Conservation (phyloP, 2,113 vertebrate genomes). For the Ivindomyrus marchei region DNA sequence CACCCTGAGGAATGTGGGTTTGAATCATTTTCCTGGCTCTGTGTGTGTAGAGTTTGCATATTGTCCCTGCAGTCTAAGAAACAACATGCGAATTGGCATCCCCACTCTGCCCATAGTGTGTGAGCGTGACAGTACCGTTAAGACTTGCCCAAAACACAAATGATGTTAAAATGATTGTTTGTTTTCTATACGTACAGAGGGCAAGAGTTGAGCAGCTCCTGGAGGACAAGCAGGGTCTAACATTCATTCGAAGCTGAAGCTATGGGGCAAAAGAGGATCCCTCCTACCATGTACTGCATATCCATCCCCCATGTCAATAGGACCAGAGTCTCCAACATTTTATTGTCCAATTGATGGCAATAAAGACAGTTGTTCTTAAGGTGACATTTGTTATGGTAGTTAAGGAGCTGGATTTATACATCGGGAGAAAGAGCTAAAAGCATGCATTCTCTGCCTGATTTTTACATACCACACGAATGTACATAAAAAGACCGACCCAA, state of each 20-base stretch:
- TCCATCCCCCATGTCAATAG: background rate
- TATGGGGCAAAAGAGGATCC: background rate
- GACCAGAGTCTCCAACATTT: background rate
- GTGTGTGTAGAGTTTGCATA: background rate
- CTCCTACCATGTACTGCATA: background rate
- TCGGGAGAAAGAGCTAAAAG: background rate
- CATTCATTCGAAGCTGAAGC: slow-evolving; percentile 19
- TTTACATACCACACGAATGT: background rate
- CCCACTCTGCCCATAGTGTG: background rate
- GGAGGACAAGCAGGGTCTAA: slow-evolving; percentile 27
- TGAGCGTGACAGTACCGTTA: background rate
- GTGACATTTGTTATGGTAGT: background rate
- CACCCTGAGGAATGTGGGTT: background rate
- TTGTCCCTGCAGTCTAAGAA: background rate
- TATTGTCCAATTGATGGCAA: background rate
- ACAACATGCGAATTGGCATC: background rate
- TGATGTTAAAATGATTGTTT: background rate
- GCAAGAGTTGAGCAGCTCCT: slow-evolving; percentile 36
- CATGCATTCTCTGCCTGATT: background rate
- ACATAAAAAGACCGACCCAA: background rate
- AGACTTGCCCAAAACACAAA: background rate
- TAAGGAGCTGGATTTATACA: background rate
- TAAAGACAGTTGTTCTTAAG: background rate
- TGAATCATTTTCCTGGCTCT: background rate
- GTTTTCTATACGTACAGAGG: slow-evolving; percentile 27